phyloP scores from a whole-genome alignment of 2,113 vertebrate genomes.

The Leucosticte australis region DNA sequence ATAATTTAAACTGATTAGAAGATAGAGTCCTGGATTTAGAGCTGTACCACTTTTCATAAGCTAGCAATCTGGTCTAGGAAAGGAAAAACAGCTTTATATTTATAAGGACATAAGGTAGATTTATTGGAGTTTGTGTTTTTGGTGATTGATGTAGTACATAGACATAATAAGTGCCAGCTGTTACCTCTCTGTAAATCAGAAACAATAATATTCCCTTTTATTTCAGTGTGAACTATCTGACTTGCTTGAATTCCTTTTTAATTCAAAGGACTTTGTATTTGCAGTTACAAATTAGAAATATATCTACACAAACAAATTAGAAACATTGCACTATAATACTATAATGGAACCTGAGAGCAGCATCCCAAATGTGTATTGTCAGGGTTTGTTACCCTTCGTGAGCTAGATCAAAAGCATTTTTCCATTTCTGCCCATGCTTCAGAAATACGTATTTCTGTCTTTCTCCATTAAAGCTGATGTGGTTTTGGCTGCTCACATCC shows the following conservation, averaged over 20 bases:
- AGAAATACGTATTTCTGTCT: neutral
- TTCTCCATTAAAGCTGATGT: neutral
- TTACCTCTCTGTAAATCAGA: constrained; percentile 16
- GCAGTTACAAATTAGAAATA: neutral
- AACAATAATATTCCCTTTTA: constrained; percentile 17
- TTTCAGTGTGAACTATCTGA: constrained; percentile 4
- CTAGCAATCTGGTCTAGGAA: neutral
- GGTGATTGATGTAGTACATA: constrained; percentile 37
- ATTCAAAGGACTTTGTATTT: neutral
- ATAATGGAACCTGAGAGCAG: neutral
- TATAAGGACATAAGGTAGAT: constrained; percentile 20
- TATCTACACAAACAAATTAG: neutral
- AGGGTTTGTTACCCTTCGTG: neutral
- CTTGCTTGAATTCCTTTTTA: neutral
- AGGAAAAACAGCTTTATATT: constrained; percentile 36
- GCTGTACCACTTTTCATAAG: neutral
- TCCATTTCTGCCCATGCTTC: neutral
- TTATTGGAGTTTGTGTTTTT: constrained; percentile 34
- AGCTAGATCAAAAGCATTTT: neutral
- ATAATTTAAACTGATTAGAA: neutral
- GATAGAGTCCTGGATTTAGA: neutral
- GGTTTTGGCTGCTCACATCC: neutral
- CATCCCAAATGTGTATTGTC: neutral
- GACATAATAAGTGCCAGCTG: constrained; percentile 52
- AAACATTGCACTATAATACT: neutral